A percentile compares a stretch with the other conserved stretches of the same genome.
Evolutionary conservation across 2,797 vertebrate species (phyloP).

Genomic region (Coregonus suidteri): DNA sequence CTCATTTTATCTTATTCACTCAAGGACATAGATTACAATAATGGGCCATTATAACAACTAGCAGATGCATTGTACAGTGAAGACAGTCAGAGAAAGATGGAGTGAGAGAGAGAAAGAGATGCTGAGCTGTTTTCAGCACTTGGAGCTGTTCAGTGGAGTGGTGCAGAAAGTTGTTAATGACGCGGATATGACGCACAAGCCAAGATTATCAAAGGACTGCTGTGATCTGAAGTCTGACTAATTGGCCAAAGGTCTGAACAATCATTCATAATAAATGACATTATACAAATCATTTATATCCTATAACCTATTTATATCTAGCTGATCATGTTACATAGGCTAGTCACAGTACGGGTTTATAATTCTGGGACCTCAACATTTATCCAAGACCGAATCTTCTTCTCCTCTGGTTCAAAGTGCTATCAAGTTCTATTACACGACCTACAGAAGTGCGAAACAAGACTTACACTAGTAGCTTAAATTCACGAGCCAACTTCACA

Average conservation of each 20-base stretch:
- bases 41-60: not conserved
- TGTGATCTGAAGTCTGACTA: too few species aligned
- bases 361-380: constrained; percentile 18
- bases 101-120: constrained; percentile 11
- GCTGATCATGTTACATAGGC: constrained; percentile 52
- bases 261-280: constrained; percentile 62
- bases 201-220: too few species aligned
- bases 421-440: not conserved
- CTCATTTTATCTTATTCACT: not conserved
- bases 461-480: constrained; percentile 37
- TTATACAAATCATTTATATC: constrained; percentile 51
- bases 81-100: not conserved
- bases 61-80: not conserved
- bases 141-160: constrained; percentile 15
- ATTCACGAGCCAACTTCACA: constrained; percentile 40
- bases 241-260: constrained; percentile 5
- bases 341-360: constrained; percentile 33
- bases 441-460: not conserved
- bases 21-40: too few species aligned
- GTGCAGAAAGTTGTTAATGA: constrained; percentile 35
- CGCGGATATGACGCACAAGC: too few species aligned
- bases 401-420: not conserved
- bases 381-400: not conserved
- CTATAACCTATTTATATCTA: constrained; percentile 44
- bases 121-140: not conserved